These are phyloP conservation scores for Brachyhypopomus occidentalis DNA, from an alignment of 2,113 vertebrate genomes.

Conservation along the genomic window DNA sequence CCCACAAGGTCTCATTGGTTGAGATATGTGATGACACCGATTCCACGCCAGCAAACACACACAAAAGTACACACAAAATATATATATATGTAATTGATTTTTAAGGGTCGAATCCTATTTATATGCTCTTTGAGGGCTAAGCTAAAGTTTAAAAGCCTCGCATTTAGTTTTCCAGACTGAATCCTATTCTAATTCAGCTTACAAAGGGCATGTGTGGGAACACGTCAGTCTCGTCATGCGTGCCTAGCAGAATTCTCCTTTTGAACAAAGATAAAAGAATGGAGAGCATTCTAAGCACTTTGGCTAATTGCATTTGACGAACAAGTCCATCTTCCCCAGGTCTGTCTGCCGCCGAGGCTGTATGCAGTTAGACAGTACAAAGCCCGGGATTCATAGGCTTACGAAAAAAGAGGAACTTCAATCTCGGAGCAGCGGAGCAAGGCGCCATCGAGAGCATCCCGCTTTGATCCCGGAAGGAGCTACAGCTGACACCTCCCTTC, in stretches of 20 bases:
- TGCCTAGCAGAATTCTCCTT: slow-evolving; percentile 59
- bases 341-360: slow-evolving; percentile 59
- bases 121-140: not conserved
- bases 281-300: slow-evolving; percentile 60
- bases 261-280: slow-evolving; percentile 69
- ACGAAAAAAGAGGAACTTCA: slow-evolving; percentile 58
- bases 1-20: no score
- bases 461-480: slow-evolving; percentile 68
- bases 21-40: no score
- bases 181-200: slow-evolving; percentile 41
- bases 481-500: slow-evolving; percentile 51
- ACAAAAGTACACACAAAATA: no score
- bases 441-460: slow-evolving; percentile 51
- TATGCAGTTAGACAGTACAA: slow-evolving; percentile 64
- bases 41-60: no score
- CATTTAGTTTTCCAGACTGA: slow-evolving; percentile 29
- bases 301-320: slow-evolving; percentile 72
- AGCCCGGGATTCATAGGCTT: slow-evolving; percentile 61
- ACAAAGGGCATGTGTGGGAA: slow-evolving; percentile 49
- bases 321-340: slow-evolving; percentile 60
- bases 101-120: not conserved
- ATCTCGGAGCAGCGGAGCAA: slow-evolving; percentile 47
- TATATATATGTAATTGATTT: not conserved
- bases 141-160: not conserved
- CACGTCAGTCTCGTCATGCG: slow-evolving; percentile 52